Base-by-base conservation (phyloP, 2,888 invertebrate species). In the Pristionchus japonicus region DNA sequence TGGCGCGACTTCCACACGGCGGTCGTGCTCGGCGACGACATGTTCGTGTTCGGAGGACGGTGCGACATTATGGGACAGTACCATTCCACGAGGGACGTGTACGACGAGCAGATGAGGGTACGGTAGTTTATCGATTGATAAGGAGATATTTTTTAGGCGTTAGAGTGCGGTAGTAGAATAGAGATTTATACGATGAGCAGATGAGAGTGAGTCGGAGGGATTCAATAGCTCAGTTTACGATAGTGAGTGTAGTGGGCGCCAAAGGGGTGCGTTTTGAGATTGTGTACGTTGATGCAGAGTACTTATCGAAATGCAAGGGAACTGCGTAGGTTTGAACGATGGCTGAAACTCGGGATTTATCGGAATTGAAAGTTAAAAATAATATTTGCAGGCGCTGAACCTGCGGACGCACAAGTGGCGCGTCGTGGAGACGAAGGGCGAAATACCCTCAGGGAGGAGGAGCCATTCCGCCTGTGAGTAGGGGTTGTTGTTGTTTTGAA, bases 31-130 rank as follows among this genome's bases (percentile, higher is more conserved):
- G 96, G 96, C 80, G 96, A 96, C 92, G 96, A 96, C 91, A 98
- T 98, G 97, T 97, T 97, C 94, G 96, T 98, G 85, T 98, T 97
- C 95, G 98, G 98, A 15, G 98, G 98, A 0, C 96, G 98, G 86
- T 97, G 97, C 88, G 97, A 97, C 89, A 90, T 91, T 67, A 90
- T 85, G 86, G 93, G 92, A 90, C 91, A 91, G 11, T 96, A 96
- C 93, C 96, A 96, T 91, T 96, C 96, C 49, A 95, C 94, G 88
- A 89, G 96, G 89, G 96, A 97, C 95, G 95, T 96, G 89, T 97
- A 97, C 94, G 97, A 97, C 77, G 90, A 90, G 57, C 86, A 87
- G 0, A 83, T 91, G 49, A 90, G 89, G 89, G 91, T 88, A 61
- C 80, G 86, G 70, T 80, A 82, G 3, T 17, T 57, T 23, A n/a